Base-by-base conservation (phyloP, 2,113 vertebrate species). In the Plestiodon gilberti region DNA sequence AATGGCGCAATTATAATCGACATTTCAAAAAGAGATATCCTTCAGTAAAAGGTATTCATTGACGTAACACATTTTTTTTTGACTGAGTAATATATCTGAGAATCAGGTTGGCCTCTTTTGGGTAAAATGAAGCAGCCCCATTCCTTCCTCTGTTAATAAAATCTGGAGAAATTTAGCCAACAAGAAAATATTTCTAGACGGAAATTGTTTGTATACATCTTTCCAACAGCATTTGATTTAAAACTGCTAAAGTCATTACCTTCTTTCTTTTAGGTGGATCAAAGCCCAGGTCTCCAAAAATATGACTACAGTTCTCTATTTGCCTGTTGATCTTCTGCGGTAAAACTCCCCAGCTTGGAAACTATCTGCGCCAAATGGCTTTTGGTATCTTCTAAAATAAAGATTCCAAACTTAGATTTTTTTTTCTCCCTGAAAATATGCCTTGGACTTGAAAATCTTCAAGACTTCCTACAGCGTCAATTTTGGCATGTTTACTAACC, bases 161-260 rank as follows among this genome's bases (percentile, higher is more conserved):
- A 93, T 79, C 89, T 96, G 83, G 87, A 93, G 73, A 84, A 61
- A 61, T 91, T 93, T 94, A 95, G 93, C 94, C 96, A 96, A 91
- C 88, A 90, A 93, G 92, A 93, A 96, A 95, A 96, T 96, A 96
- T 94, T 96, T 97, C 95, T 89, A 93, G 86, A 87, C 86, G 93
- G 95, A 96, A 95, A 87, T 93, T 82, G 89, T 96, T 95, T 96
- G 93, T 93, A 90, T 91, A 86, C 90, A 80, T 94, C 92, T 94
- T 96, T 89, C 95, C 93, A 96, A 81, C 28, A 94, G 77, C 85
- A 81, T 92, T 96, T 93, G 93, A 93, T 95, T 93, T 91, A 93
- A 93, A 92, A 62, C 96, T 97, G 96, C 83, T 93, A 96, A 97
- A 96, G 83, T 86, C 95, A 96, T 97, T 96, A 95, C 33, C 5